Conservation (phyloP, 92 coral and sea anemone genomes). For the Porites evermanni region DNA sequence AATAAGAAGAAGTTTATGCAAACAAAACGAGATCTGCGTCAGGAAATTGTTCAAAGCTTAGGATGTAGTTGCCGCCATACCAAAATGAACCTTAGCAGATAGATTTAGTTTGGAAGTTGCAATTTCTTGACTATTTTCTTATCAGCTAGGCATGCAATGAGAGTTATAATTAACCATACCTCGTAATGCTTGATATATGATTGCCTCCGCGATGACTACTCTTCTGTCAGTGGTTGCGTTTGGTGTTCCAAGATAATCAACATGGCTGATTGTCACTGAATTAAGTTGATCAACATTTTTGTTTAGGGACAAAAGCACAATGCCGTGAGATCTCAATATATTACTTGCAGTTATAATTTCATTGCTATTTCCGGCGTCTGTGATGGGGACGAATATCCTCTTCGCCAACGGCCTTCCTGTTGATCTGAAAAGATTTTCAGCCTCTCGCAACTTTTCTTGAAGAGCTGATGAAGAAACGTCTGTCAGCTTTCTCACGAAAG, state of each 20-base stretch:
- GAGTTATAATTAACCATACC: not conserved
- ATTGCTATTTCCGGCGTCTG: slow-evolving; percentile 56
- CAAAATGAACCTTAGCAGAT: too few relatives aligned
- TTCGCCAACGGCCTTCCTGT: slow-evolving; percentile 69
- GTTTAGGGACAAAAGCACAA: slow-evolving; percentile 21
- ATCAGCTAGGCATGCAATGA: too few relatives aligned
- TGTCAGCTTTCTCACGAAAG: slow-evolving; percentile 34
- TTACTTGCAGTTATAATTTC: slow-evolving; percentile 12
- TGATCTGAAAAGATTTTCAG: slow-evolving; percentile 50
- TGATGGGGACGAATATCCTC: slow-evolving; percentile 75
- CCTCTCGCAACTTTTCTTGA: slow-evolving; percentile 38
- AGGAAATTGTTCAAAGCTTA: too few relatives aligned
- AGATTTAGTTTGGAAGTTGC: too few relatives aligned
- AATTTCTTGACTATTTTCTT: too few relatives aligned
- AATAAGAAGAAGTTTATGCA: too few relatives aligned
- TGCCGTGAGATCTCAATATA: slow-evolving; percentile 13
- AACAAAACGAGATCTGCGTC: too few relatives aligned
- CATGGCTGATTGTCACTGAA: slow-evolving; percentile 26
- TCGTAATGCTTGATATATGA: slow-evolving; percentile 58
- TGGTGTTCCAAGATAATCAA: slow-evolving; percentile 35
- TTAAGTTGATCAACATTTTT: not conserved
- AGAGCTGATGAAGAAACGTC: slow-evolving; percentile 45
- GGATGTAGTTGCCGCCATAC: too few relatives aligned
- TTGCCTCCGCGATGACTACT: slow-evolving; percentile 69
- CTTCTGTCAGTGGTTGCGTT: slow-evolving; percentile 44